A percentile compares a stretch with the other conserved stretches of the same genome.
Evolutionary conservation across 2,888 invertebrate genomes (phyloP).

Genomic region (Watsonalla cultraria): DNA sequence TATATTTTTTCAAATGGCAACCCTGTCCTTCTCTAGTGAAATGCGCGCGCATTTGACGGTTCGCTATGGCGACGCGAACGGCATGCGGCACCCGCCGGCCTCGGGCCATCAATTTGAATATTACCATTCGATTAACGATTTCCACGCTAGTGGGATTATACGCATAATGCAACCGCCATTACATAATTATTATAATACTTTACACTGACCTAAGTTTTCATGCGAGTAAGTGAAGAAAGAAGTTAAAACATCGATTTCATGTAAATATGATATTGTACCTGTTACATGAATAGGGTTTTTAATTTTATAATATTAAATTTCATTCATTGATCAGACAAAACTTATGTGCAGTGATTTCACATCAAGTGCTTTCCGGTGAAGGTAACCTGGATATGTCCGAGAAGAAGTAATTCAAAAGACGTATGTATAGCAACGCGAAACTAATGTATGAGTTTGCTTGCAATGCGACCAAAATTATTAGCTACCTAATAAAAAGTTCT

Average conservation of each 20-base stretch:
- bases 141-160: conserved; percentile 32
- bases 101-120: conserved; percentile 46
- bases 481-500: too few species aligned
- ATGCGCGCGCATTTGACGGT: conserved; percentile 22
- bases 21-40: not conserved
- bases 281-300: too few species aligned
- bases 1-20: not conserved
- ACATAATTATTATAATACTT: conserved; percentile 6
- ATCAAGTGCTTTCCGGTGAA: too few species aligned
- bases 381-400: too few species aligned
- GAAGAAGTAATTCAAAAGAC: too few species aligned
- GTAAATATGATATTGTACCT: not conserved
- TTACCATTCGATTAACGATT: conserved; percentile 43
- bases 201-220: not conserved
- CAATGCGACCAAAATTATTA: too few species aligned
- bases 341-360: too few species aligned
- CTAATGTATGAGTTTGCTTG: too few species aligned
- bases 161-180: conserved; percentile 23
- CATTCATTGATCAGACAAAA: too few species aligned
- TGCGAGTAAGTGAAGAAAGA: not conserved
- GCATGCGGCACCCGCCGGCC: conserved; percentile 28
- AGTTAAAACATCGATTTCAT: not conserved
- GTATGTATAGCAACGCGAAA: too few species aligned
- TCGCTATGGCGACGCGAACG: conserved; percentile 9
- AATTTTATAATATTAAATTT: too few species aligned